Evolutionary conservation across 2,113 vertebrate genomes (phyloP).

Genomic region (Platanista minor): DNA sequence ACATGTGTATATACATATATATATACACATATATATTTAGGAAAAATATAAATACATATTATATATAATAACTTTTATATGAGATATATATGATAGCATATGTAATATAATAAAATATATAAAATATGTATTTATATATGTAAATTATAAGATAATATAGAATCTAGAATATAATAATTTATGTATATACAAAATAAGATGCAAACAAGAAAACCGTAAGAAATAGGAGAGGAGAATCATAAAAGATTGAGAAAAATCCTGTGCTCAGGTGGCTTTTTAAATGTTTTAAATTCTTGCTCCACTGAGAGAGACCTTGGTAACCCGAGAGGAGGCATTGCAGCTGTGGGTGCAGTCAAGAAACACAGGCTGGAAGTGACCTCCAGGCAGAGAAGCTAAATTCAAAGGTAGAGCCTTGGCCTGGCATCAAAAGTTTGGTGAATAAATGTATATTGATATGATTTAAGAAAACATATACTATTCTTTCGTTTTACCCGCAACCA

Average conservation of each 20-base stretch:
- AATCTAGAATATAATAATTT: neutral
- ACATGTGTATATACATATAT: accelerated
- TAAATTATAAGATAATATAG: neutral
- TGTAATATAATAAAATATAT: neutral
- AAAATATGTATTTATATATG: neutral
- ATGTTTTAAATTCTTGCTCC: neutral
- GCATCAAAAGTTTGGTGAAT: neutral
- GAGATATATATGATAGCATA: neutral
- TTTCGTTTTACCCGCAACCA: neutral
- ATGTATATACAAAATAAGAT: too few species aligned
- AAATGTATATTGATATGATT: neutral
- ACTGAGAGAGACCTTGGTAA: neutral
- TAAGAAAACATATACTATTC: neutral
- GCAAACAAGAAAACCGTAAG: neutral
- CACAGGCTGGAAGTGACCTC: neutral
- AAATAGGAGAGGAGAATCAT: neutral
- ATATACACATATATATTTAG: neutral
- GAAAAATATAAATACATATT: neutral
- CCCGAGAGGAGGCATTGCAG: neutral
- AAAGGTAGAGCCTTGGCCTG: neutral
- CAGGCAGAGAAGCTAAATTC: neutral
- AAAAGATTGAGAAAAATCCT: neutral
- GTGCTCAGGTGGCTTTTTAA: neutral
- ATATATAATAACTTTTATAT: neutral
- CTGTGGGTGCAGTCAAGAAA: neutral